Base-by-base conservation (phyloP, 1,140 invertebrate species). In the Chlorops oryzae region DNA sequence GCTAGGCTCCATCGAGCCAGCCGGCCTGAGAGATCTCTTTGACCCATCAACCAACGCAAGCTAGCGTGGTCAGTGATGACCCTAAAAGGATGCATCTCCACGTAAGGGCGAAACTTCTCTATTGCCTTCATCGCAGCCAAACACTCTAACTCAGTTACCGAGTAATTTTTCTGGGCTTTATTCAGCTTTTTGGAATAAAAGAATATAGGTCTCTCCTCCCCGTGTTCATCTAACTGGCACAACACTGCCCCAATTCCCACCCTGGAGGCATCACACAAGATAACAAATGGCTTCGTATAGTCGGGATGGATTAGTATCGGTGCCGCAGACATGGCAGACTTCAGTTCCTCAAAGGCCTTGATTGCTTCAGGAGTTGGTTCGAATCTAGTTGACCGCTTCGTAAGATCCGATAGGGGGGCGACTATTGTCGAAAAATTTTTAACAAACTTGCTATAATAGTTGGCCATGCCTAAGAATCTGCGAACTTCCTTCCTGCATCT, bases 91-190 rank as follows among this genome's bases (percentile, higher is more conserved):
- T 59, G 37, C 4, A 62, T 70, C 38, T 67, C 59, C 2, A 77
- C 17, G 54, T 73, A 78, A 5, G 59, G 54, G 32, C 65, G 53
- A 49, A 75, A 77, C 35, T 74, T 69, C 49, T 72, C 53, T 35
- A 72, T 59, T 4, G 67, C 12, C 62, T 57, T 0, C 56, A n/a
- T n/a, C n/a, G n/a, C n/a, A n/a, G n/a, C n/a, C n/a, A n/a, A n/a
- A n/a, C n/a, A n/a, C n/a, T n/a, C n/a, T n/a, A n/a, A n/a, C n/a
- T n/a, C n/a, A n/a, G n/a, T n/a, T n/a, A n/a, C n/a, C n/a, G n/a
- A n/a, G n/a, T n/a, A n/a, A n/a, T n/a, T n/a, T n/a, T n/a, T n/a
- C n/a, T n/a, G n/a, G n/a, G n/a, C n/a, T n/a, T n/a, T n/a, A n/a
- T n/a, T n/a, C n/a, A n/a, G n/a, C n/a, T n/a, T n/a, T n/a, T n/a